These are phyloP conservation scores for Orthosia incerta DNA, from an alignment of 2,888 invertebrate genomes.

Conservation along the genomic window DNA sequence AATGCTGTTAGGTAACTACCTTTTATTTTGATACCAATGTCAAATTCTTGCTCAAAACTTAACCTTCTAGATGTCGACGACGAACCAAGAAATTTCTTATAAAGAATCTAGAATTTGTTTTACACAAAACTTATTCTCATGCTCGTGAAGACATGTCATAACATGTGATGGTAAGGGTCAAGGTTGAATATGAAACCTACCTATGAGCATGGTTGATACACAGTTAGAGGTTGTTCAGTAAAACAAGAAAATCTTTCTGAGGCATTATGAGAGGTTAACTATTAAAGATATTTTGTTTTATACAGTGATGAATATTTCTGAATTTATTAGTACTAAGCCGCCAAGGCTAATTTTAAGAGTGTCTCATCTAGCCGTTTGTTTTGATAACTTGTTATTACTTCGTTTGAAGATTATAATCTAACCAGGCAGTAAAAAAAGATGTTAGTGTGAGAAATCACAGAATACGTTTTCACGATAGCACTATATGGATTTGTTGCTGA, in stretches of 20 bases:
- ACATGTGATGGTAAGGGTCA: conserved; percentile 45
- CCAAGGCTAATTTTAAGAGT: neutral
- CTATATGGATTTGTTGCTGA: neutral
- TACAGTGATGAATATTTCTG: neutral
- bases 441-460: conserved; percentile 3
- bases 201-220: conserved; percentile 3
- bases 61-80: neutral
- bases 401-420: neutral
- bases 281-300: no score
- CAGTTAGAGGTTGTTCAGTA: conserved; percentile 20
- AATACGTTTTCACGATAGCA: neutral
- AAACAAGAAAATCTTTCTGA: conserved; percentile 12
- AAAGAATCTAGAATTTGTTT: conserved; percentile 10
- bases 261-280: neutral
- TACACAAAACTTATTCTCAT: conserved; percentile 25
- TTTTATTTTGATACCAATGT: no score
- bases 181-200: conserved; percentile 34
- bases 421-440: neutral
- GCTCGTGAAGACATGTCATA: conserved; percentile 52
- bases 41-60: no score
- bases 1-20: no score
- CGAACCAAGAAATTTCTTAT: neutral
- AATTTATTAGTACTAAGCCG: neutral
- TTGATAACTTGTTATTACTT: neutral
- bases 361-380: neutral